Evolutionary conservation across 1,140 invertebrate genomes (phyloP), one percentile per base, ranked within the genome.

Genomic region (Drosophila kikkawai): DNA sequence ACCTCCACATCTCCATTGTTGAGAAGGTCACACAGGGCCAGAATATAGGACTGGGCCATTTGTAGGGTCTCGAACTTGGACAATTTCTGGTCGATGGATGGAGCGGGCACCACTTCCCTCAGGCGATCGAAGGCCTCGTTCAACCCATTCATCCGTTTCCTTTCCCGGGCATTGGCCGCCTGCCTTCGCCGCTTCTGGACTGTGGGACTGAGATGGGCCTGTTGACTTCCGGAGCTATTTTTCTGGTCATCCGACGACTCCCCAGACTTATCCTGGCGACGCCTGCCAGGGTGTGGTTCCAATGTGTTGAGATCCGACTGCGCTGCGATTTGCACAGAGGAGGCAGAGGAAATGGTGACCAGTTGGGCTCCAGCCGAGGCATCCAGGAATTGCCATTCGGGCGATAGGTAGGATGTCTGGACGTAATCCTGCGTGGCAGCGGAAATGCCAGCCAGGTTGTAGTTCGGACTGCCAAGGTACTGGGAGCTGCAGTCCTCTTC

Each of bases 11-110:
- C 70, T 2, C 68, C 83, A 41, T 90, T 82, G 42, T 85, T 75
- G 15, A 94, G 73, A n/a, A 96, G 92, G 70, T 96, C 96, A 78
- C 95, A 94, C 11, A 97, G 92, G 0, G 96, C 96, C 0, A 94
- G 92, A 50, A 98, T 98, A 87, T 98, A 98, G 13, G 95, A 96
- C 83, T 97, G 97, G 0, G 97, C 97, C 96, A 98, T 97, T 94
- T 97, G 97, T 12, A 98, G 93, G 0, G 97, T 97, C 91, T 98
- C 97, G 88, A 96, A 97, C 93, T 98, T 98, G 78, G 96, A 97
- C 5, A 98, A 93, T 88, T 97, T 96, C 74, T 96, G 95, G 80
- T 97, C 96, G 32, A 95, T 95, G 3, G 96, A 96, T 0, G 97
- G 97, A 5, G 91, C 81, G 0, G 97, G 97, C 17, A 98, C 95